Evolutionary conservation across 1,140 invertebrate species (phyloP).

Genomic region (Euglossa dilemma): DNA sequence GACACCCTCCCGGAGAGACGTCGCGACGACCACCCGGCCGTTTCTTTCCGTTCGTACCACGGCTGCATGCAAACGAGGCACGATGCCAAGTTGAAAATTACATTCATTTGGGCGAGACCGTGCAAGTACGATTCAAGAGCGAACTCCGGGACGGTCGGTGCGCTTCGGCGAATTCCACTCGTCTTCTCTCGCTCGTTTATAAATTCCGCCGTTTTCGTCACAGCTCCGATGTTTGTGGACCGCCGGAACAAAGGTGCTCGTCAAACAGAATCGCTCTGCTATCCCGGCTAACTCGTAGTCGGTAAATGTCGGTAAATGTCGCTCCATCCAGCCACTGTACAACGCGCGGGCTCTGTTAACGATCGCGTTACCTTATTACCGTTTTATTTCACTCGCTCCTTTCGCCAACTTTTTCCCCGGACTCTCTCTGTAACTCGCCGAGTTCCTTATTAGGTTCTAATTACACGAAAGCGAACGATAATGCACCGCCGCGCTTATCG

Average conservation of each 20-base stretch:
- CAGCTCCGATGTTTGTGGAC: neutral
- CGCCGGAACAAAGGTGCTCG: constrained; percentile 1
- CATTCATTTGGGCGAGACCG: constrained; percentile 26
- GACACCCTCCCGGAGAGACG: neutral
- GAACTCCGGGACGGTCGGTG: neutral
- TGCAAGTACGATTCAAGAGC: neutral
- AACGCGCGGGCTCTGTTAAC: neutral
- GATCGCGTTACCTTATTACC: neutral
- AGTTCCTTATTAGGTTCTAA: too few relatives aligned
- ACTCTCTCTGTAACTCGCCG: too few relatives aligned
- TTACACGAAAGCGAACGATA: too few relatives aligned
- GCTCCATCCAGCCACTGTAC: neutral
- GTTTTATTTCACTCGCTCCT: too few relatives aligned
- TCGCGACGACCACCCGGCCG: neutral
- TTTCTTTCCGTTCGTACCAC: constrained; percentile 9
- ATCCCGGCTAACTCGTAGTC: neutral
- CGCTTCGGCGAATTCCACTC: constrained; percentile 2
- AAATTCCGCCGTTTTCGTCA: constrained; percentile 15
- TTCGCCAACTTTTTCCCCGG: too few relatives aligned
- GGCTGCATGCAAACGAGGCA: constrained; percentile 30
- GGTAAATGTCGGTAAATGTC: constrained; percentile 14
- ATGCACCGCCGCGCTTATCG: too few relatives aligned
- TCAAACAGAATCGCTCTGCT: constrained; percentile 3
- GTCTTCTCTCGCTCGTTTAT: constrained; percentile 5
- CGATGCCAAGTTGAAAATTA: constrained; percentile 47